A percentile compares a stretch with the other conserved stretches of the same genome.
phyloP scores from a whole-genome alignment of 1,140 invertebrate genomes.

The Drosophila sechellia region DNA sequence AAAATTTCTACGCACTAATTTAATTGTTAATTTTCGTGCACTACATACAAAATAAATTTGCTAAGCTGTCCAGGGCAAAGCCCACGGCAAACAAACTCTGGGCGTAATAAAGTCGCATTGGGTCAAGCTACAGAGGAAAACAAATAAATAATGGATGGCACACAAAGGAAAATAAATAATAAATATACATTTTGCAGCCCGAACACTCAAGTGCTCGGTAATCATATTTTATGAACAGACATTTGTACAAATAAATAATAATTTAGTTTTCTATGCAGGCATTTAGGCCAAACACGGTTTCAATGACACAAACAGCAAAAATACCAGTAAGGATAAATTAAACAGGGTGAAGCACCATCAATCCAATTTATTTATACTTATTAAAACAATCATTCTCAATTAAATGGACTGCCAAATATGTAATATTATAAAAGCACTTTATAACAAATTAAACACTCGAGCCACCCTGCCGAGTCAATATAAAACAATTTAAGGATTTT shows the following conservation, averaged over 20 bases:
- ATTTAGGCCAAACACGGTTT: conserved; percentile 55
- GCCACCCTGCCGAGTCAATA: conserved; percentile 32
- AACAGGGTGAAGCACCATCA: conserved; percentile 32
- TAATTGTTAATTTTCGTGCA: conserved; percentile 33
- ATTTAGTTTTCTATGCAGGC: conserved; percentile 63
- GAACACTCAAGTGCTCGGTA: conserved; percentile 49
- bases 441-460: no score
- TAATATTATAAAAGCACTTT: not conserved
- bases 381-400: not conserved
- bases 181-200: conserved; percentile 56
- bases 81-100: conserved; percentile 6
- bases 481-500: conserved; percentile 32
- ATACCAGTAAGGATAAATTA: not conserved
- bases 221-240: conserved; percentile 62
- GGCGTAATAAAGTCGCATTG: conserved; percentile 33
- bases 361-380: not conserved
- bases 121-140: conserved; percentile 33
- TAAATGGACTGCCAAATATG: not conserved
- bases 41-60: conserved; percentile 37
- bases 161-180: conserved; percentile 72
- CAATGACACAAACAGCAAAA: conserved; percentile 55
- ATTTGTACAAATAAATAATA: conserved; percentile 74
- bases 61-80: conserved; percentile 4
- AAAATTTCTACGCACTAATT: conserved; percentile 33
- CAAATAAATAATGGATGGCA: conserved; percentile 58